phyloP scores from a whole-genome alignment of 1,140 invertebrate species.

The Drosophila oshimai region DNA sequence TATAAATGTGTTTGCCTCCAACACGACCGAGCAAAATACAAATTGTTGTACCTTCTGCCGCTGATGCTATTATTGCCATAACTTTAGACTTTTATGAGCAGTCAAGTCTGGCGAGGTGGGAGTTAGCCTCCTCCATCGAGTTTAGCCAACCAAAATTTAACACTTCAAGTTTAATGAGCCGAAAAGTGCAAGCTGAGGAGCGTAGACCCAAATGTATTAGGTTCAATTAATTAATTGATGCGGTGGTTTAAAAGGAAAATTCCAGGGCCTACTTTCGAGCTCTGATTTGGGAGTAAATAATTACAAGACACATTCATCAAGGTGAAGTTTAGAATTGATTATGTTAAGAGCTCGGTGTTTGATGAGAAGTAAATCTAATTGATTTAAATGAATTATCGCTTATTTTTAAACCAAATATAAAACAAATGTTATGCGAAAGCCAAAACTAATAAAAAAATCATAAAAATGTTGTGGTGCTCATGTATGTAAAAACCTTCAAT shows the following conservation, averaged over 20 bases:
- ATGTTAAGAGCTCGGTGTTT: too few species aligned
- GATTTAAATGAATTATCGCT: too few species aligned
- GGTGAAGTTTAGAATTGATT: background rate
- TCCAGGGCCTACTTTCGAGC: background rate
- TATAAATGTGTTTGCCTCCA: conserved; percentile 35
- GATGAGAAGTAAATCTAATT: too few species aligned
- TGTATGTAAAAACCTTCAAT: background rate
- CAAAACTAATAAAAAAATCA: too few species aligned
- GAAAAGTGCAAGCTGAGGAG: conserved; percentile 7
- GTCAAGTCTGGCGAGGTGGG: conserved; percentile 6
- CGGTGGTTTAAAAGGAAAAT: background rate
- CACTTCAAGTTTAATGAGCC: conserved; percentile 42
- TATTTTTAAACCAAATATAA: too few species aligned
- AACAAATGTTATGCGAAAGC: too few species aligned
- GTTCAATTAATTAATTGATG: conserved; percentile 22
- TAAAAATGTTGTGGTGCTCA: background rate
- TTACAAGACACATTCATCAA: background rate
- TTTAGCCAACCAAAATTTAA: conserved; percentile 1
- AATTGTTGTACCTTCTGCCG: conserved; percentile 34
- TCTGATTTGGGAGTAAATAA: conserved; percentile 5
- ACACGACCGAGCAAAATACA: conserved; percentile 17
- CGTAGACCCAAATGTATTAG: background rate
- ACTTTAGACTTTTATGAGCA: conserved; percentile 69
- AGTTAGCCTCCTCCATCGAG: background rate
- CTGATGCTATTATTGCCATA: conserved; percentile 41